Base-by-base conservation (phyloP, 2,113 vertebrate species). In the Cebus imitator region DNA sequence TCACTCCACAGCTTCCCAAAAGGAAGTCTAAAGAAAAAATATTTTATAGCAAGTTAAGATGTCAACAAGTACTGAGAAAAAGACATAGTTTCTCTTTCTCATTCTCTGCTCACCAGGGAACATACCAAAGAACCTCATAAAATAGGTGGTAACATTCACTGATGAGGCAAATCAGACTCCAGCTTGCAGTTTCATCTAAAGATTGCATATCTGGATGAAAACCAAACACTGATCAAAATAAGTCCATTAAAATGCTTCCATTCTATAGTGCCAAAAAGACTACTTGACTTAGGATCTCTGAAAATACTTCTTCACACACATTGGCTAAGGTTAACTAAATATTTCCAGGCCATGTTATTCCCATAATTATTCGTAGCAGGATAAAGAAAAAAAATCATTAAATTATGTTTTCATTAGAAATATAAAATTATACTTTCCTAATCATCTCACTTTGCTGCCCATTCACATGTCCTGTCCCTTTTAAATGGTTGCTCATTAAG, bases 321-420 rank as follows among this genome's bases (percentile, higher is more conserved):
- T 66, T 64, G 0, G 1, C 61, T 76, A 48, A 73, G 0, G 10
- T 96, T 85, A 97, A 25, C 1, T 70, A 17, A 70, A 1, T 7
- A 87, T 40, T 1, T 64, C 1, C 68, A 96, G 2, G 3, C 21
- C 84, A 21, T 70, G 0, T 13, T 95, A 64, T 18, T 6, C 21
- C 9, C 94, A 6, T 50, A 92, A 94, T 87, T 76, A 12, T 86
- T 91, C 10, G 18, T 88, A 35, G 27, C 16, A 79, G 12, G 58
- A 52, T 37, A 73, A 87, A 64, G 61, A 30, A 64, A 27, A 4
- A 76, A 97, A 86, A 21, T 92, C 6, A 73, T 61, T 90, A 64
- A 93, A 78, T 17, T 79, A 50, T 20, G 27, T 96, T 88, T 66
- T 96, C 5, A 86, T 92, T 94, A 90, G 50, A 6, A 30, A n/a